Conservation (phyloP, 2,888 invertebrate genomes). For the Strigamia transsilvanica region DNA sequence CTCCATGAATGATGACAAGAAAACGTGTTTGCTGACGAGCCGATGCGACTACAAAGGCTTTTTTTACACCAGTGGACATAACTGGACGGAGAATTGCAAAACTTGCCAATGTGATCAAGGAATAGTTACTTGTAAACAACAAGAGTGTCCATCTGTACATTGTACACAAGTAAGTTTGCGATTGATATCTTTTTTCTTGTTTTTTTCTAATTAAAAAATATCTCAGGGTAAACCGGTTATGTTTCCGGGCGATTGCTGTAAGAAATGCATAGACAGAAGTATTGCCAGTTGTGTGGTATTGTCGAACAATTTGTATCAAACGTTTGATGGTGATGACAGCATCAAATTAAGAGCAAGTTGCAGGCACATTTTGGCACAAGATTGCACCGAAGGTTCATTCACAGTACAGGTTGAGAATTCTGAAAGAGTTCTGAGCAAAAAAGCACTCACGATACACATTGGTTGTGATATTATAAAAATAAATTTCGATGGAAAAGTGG, state of each 20-base stretch:
- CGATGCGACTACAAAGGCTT: neutral
- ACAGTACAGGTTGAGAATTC: no score
- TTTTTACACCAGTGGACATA: neutral
- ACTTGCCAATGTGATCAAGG: neutral
- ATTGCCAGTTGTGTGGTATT: neutral
- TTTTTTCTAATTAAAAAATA: no score
- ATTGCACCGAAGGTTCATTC: neutral
- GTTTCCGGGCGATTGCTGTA: no score
- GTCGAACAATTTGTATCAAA: neutral
- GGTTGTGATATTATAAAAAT: no score
- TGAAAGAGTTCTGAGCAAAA: no score
- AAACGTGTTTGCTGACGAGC: conserved; percentile 36
- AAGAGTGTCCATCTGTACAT: no score
- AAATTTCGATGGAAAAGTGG: no score
- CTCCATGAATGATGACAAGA: conserved; percentile 52
- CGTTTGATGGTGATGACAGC: neutral
- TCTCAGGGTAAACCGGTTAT: no score
- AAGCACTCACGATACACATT: no score
- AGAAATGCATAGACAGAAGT: no score
- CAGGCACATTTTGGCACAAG: neutral
- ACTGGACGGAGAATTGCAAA: neutral
- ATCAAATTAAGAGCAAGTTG: neutral
- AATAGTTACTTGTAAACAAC: neutral
- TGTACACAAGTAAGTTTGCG: no score
- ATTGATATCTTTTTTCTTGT: no score